A percentile compares a stretch with the other conserved stretches of the same genome.
These are phyloP conservation scores for Anhinga rufa DNA, from an alignment of 2,113 vertebrate genomes.

Conservation along the genomic window DNA sequence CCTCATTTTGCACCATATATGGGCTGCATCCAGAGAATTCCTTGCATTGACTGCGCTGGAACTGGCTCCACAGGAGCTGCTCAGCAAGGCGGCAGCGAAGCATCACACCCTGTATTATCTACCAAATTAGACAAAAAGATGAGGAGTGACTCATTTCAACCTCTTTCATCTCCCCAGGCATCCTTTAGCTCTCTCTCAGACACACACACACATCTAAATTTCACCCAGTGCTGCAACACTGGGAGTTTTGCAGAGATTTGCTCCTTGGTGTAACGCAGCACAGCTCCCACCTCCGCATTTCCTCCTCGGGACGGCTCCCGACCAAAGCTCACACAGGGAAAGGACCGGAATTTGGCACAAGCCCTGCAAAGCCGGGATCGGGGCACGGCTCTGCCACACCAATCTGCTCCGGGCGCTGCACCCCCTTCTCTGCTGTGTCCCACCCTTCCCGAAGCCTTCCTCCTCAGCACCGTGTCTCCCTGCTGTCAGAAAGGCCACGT, in stretches of 20 bases:
- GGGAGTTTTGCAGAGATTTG: background rate
- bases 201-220: background rate
- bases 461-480: background rate
- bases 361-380: background rate
- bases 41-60: background rate
- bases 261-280: background rate
- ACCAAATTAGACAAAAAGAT: conserved; percentile 19
- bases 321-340: accelerated
- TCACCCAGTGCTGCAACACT: background rate
- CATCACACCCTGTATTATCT: background rate
- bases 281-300: background rate
- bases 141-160: background rate
- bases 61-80: background rate
- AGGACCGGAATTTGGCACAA: background rate
- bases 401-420: background rate
- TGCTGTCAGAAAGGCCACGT: background rate
- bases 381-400: accelerated
- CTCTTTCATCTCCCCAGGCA: background rate
- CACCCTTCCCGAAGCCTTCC: background rate
- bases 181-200: background rate
- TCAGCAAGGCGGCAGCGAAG: background rate
- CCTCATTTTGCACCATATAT: background rate
- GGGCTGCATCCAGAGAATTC: background rate
- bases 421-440: background rate
- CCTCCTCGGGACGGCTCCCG: background rate